Percentiles rank a stretch among this genome's conserved stretches.
Conservation (phyloP, 1,140 invertebrate species). For the Atta texana region DNA sequence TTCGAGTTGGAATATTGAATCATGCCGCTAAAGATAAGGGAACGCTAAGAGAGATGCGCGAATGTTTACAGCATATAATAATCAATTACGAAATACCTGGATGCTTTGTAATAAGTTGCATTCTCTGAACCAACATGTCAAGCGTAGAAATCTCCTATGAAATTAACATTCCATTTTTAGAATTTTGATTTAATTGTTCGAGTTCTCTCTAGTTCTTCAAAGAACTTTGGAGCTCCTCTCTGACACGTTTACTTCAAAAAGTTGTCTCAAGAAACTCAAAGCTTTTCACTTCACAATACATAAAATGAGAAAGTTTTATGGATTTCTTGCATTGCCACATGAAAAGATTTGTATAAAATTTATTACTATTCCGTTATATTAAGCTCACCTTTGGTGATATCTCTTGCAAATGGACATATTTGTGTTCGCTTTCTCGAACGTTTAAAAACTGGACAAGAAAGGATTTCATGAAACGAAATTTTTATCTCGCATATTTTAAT, state of each 20-base stretch:
- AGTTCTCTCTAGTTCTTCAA: neutral
- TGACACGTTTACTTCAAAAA: conserved; percentile 3
- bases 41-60: neutral
- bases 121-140: neutral
- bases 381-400: neutral
- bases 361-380: neutral
- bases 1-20: conserved; percentile 36
- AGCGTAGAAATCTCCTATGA: neutral
- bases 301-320: conserved; percentile 37
- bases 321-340: neutral
- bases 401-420: neutral
- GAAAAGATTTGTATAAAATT: conserved; percentile 36
- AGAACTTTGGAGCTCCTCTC: neutral
- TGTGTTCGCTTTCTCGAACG: neutral
- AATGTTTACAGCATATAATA: conserved; percentile 39
- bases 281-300: neutral
- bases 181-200: conserved; percentile 6
- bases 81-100: conserved; percentile 36
- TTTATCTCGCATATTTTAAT: conserved; percentile 24
- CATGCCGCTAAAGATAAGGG: conserved; percentile 1
- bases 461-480: neutral
- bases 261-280: neutral
- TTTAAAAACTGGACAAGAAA: neutral
- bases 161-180: neutral
- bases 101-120: neutral